Conservation (phyloP, 2,888 invertebrate species). For the Hirtodrosophila confusa region DNA sequence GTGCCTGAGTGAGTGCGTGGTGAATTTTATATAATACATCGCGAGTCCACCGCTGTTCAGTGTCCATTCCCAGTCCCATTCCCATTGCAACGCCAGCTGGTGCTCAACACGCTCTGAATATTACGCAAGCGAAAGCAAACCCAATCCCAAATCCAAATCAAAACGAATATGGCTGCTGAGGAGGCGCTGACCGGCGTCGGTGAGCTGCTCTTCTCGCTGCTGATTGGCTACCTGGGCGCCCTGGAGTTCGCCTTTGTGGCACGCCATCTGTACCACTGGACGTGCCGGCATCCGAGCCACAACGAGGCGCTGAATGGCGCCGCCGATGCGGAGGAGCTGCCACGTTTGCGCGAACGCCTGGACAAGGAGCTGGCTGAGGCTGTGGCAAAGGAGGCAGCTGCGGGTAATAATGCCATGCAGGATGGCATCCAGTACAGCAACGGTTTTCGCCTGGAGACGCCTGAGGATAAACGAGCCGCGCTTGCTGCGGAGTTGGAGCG, state of each 20-base stretch:
- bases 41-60: neutral
- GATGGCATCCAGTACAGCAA: slow-evolving; percentile 83
- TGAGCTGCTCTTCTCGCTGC: slow-evolving; percentile 89
- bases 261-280: slow-evolving; percentile 82
- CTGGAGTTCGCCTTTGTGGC: slow-evolving; percentile 86
- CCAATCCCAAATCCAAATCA: too few relatives aligned
- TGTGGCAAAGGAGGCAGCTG: slow-evolving; percentile 61
- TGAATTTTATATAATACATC: slow-evolving; percentile 60
- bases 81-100: slow-evolving; percentile 43
- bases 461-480: slow-evolving; percentile 54
- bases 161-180: slow-evolving; percentile 59
- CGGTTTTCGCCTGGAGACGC: slow-evolving; percentile 80
- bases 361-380: slow-evolving; percentile 70
- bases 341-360: slow-evolving; percentile 77
- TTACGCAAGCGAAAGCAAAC: slow-evolving; percentile 66
- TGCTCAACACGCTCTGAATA: slow-evolving; percentile 1
- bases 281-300: slow-evolving; percentile 72
- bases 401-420: slow-evolving; percentile 79
- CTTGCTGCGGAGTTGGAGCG: slow-evolving; percentile 77
- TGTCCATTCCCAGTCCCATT: neutral
- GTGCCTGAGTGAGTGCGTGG: slow-evolving; percentile 63
- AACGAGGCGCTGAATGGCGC: slow-evolving; percentile 33
- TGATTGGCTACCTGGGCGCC: slow-evolving; percentile 90
- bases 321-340: slow-evolving; percentile 68
- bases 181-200: slow-evolving; percentile 86